Evolutionary conservation across 2,113 vertebrate species (phyloP), one percentile per base, ranked within the genome.

Genomic region (Alligator sinensis): DNA sequence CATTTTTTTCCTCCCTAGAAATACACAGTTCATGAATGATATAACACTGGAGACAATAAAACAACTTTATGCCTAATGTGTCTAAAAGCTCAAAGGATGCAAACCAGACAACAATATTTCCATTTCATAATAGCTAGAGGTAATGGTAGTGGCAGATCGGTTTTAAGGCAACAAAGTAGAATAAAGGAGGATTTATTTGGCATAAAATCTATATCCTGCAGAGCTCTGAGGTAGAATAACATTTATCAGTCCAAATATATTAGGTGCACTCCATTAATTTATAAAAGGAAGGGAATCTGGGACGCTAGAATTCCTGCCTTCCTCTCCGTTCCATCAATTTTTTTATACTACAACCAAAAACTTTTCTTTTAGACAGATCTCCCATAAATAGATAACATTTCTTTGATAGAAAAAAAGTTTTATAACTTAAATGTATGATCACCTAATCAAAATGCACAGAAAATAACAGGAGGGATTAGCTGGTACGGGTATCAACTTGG

Each of bases 121-220:
- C 76, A 63, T 64, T 91, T 94, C n/a, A 25, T 84, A 87, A 91
- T 60, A 80, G 2, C 79, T 94, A 25, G 21, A 92, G 70, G 59
- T 84, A 85, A 81, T 84, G 60, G 75, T 64, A 93, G 15, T 77
- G 54, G 22, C 15, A 87, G 80, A 90, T 81, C 34, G 86, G 84
- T 80, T 95, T 94, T 88, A 93, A 90, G 89, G 68, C 78, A 57
- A 80, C 24, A 17, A 75, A 77, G 91, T 11, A 72, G 68, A 95
- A 91, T 82, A 86, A 91, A 92, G 22, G 27, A 93, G 95, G 70
- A 94, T 92, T 89, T 92, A 81, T 91, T 88, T 96, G 87, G 64
- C 84, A 91, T 77, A 94, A 93, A 87, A 96, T 89, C 91, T 77
- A 7, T 89, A 89, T 54, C 83, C 85, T 84, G 22, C 78, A 89